phyloP scores from a whole-genome alignment of 53 echinoderm and acorn worm genomes.

The Hippasteria phrygiana region DNA sequence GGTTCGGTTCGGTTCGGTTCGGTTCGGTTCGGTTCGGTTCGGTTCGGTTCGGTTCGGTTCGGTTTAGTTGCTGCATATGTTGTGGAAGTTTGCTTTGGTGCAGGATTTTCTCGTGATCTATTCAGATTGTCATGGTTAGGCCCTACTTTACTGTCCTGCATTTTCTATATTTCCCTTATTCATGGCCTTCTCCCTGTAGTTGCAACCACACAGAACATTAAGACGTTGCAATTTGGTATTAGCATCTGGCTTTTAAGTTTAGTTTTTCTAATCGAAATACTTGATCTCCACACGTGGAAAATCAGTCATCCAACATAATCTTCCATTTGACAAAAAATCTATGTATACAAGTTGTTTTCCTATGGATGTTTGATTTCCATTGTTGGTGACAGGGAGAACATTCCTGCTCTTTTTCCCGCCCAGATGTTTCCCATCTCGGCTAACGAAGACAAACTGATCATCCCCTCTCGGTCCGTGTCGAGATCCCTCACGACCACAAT shows the following conservation, averaged over 20 bases:
- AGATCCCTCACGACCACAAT: slow-evolving; percentile 37
- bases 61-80: no score
- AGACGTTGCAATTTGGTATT: background rate
- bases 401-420: background rate
- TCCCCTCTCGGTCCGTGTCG: background rate
- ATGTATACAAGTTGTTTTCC: background rate
- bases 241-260: background rate
- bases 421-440: slow-evolving; percentile 38
- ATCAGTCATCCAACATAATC: background rate
- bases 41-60: no score
- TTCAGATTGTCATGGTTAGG: no score
- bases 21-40: no score
- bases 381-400: background rate
- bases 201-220: background rate
- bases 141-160: no score
- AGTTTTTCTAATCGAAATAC: background rate
- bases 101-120: no score
- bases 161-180: no score
- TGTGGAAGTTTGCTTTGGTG: no score
- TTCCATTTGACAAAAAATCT: background rate
- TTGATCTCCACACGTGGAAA: background rate
- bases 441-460: background rate
- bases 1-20: no score
- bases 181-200: no score
- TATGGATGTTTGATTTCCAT: background rate